phyloP scores from a whole-genome alignment of 2,797 vertebrate genomes.

The Anguilla anguilla region DNA sequence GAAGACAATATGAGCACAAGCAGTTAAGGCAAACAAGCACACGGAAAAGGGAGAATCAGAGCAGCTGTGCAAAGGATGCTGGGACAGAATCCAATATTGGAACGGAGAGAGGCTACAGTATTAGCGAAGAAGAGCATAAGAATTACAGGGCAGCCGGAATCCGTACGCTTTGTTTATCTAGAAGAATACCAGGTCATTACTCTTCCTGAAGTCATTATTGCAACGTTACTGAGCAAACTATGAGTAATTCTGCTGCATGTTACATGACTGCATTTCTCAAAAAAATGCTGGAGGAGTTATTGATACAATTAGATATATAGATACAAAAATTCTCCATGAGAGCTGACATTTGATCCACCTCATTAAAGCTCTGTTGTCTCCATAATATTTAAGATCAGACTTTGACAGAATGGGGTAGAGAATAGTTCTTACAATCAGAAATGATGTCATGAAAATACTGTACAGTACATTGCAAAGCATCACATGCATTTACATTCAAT shows the following conservation, averaged over 20 bases:
- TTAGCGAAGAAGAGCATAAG: neutral
- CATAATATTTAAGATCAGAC: no score
- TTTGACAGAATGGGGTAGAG: no score
- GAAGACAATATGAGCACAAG: neutral
- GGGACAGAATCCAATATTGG: neutral
- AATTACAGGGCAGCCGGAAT: neutral
- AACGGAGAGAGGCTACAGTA: neutral
- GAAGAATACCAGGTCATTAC: neutral
- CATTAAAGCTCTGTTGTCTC: no score
- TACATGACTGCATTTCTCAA: neutral
- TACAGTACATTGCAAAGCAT: no score
- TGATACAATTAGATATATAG: neutral
- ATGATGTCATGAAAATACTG: no score
- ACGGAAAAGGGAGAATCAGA: neutral
- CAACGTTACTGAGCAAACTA: neutral
- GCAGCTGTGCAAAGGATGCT: neutral
- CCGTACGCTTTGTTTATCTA: neutral
- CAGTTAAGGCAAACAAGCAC: neutral
- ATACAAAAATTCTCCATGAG: no score
- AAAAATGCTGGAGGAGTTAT: neutral
- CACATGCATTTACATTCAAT: neutral
- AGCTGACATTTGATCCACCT: no score
- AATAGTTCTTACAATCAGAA: no score
- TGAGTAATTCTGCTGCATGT: neutral
- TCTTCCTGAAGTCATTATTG: neutral